These are phyloP conservation scores for Xiphophorus hellerii DNA, from an alignment of 2,113 vertebrate species.

Conservation along the genomic window DNA sequence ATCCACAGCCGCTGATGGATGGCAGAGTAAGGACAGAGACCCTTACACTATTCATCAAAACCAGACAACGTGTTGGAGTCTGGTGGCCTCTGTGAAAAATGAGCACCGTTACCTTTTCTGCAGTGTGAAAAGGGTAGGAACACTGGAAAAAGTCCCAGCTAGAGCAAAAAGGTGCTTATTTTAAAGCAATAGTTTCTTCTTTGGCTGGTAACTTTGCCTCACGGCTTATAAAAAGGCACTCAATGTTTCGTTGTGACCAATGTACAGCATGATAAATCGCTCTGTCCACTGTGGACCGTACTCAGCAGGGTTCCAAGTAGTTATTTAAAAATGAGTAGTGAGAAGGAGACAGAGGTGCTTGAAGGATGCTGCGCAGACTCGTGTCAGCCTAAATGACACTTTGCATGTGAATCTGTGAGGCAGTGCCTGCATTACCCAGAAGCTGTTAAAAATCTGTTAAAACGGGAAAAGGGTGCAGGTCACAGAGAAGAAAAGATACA, in stretches of 20 bases:
- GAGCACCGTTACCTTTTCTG: slow-evolving; percentile 35
- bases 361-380: slow-evolving; percentile 57
- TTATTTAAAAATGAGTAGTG: slow-evolving; percentile 62
- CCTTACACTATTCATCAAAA: slow-evolving; percentile 67
- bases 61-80: slow-evolving; percentile 59
- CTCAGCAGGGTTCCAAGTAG: slow-evolving; percentile 73
- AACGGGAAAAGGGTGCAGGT: slow-evolving; percentile 40
- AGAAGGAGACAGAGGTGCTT: slow-evolving; percentile 61
- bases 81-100: slow-evolving; percentile 66
- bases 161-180: slow-evolving; percentile 24
- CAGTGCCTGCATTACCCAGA: slow-evolving; percentile 50
- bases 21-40: slow-evolving; percentile 44
- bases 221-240: slow-evolving; percentile 54
- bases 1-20: slow-evolving; percentile 64
- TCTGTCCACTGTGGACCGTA: slow-evolving; percentile 63
- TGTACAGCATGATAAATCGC: slow-evolving; percentile 69
- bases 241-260: slow-evolving; percentile 59
- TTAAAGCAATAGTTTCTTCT: slow-evolving; percentile 40
- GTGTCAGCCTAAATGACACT: slow-evolving; percentile 61
- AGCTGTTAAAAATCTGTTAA: slow-evolving; percentile 59
- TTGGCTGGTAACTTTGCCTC: slow-evolving; percentile 28
- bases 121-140: slow-evolving; percentile 28
- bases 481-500: slow-evolving; percentile 42
- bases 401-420: slow-evolving; percentile 46
- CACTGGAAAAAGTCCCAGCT: slow-evolving; percentile 42